Evolutionary conservation across 2,888 invertebrate species (phyloP), one percentile per base, ranked within the genome.

Genomic region (Miltochrista miniata): DNA sequence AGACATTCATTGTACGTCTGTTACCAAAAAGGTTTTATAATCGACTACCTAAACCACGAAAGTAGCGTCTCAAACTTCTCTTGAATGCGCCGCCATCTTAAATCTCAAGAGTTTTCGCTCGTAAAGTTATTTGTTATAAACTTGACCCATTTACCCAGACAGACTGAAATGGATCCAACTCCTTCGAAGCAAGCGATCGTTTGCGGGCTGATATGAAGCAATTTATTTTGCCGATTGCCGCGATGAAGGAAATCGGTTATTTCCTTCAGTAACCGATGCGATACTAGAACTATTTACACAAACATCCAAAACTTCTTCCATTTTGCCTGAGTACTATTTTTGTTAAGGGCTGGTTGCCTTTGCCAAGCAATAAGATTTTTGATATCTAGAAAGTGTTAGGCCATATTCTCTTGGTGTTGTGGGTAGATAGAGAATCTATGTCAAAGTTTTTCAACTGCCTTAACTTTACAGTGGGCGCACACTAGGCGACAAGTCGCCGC

Each of bases 151-250:
- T 44, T 7, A 11, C 12, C 13, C 24, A 24, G 44, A 49, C 38
- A 11, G 33, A 39, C 29, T 18, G 10, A 43, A 10, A 24, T 18
- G n/a, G 40, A 15, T 47, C 35, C 12, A 10, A 29, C 12, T 51
- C 45, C 51, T 50, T 49, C 31, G 14, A 29, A 24, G 35, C 46
- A 39, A n/a, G 38, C 30, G 45, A 65, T 53, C 29, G 30, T 38
- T 44, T 15, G 24, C 33, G 8, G 50, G 18, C 3, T 24, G 60
- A 60, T 57, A 60, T 35, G 34, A 48, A 65, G 8, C 66, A 62
- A 65, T 65, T 59, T 60, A 47, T 45, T 54, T 53, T 14, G 15
- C 39, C 45, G 46, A 59, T 50, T 54, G 60, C 34, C 15, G 53
- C 34, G 30, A 15, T 43, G 34, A 44, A 45, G 34, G 42, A 42